phyloP scores from a whole-genome alignment of 2,888 invertebrate genomes.

The Antitype chi region DNA sequence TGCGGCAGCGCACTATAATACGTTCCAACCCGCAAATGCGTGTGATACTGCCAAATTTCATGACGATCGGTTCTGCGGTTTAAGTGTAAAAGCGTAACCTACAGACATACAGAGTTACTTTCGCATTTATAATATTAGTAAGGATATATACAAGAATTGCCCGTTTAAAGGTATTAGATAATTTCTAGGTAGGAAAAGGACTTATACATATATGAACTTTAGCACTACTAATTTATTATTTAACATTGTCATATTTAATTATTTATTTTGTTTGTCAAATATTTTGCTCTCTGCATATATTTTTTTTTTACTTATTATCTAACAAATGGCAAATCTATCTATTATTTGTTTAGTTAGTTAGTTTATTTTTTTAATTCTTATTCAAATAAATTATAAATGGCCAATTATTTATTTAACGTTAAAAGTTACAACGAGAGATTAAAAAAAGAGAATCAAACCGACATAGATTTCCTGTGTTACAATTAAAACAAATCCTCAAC shows the following conservation, averaged over 20 bases:
- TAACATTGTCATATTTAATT: neutral
- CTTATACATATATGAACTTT: neutral
- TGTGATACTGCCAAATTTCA: too few relatives aligned
- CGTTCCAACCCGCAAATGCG: too few relatives aligned
- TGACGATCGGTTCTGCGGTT: too few relatives aligned
- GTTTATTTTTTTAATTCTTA: too few relatives aligned
- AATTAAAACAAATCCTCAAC: conserved; percentile 55
- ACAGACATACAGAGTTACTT: too few relatives aligned
- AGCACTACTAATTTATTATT: neutral
- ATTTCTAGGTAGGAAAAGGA: neutral
- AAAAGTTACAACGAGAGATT: neutral
- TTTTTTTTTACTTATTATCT: neutral
- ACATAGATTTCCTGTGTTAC: conserved; percentile 36
- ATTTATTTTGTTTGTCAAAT: neutral
- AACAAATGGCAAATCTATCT: neutral
- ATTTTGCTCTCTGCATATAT: neutral
- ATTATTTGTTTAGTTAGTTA: too few relatives aligned
- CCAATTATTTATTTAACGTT: neutral
- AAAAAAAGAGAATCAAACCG: conserved; percentile 3
- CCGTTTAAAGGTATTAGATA: too few relatives aligned
- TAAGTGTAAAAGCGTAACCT: too few relatives aligned
- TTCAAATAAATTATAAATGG: too few relatives aligned
- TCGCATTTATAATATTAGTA: too few relatives aligned
- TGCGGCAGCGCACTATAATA: too few relatives aligned
- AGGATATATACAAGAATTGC: too few relatives aligned